Evolutionary conservation across 2,113 vertebrate genomes (phyloP), one percentile per base, ranked within the genome.

Genomic region (Microcebus tavaratra): DNA sequence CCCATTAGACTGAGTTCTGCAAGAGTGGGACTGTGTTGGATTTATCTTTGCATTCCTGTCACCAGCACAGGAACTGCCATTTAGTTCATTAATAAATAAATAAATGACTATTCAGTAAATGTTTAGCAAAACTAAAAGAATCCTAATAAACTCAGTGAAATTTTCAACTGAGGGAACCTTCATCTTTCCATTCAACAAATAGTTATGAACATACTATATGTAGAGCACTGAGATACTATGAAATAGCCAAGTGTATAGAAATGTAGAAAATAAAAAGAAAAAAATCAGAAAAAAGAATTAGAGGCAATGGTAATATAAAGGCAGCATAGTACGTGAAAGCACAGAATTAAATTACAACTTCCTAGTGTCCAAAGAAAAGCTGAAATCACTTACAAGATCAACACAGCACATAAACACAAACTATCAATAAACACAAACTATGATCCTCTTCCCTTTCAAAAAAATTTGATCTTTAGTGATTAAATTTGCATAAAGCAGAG

Each of bases 151-250:
- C 50, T 86, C 45, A 67, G 65, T 82, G 21, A 95, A 95, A 92
- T 89, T 92, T 97, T 91, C 27, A 94, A 75, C 39, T 55, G 34
- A 94, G 50, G 76, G 89, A 94, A 80, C 36, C 20, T 91, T 89
- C 11, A 91, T 48, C 57, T 94, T 72, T 92, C 65, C 61, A 83
- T 65, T 96, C 23, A 92, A 94, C 34, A 94, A 81, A 86, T 27
- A 94, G 42, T 79, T 91, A 72, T n/a, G 6, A 96, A 78, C 36
- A 82, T 31, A 68, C 42, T 84, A 91, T 36, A 42, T 48, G 36
- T 21, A 92, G 39, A 61, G 36, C 67, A 90, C 5, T 94, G 57
- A 23, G 7, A 68, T 88, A 45, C 68, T 94, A 81, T 91, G 53
- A 89, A 68, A 70, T 59, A 82, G 18, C 36, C 8, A 36, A 2